A percentile compares a stretch with the other conserved stretches of the same genome.
Conservation (phyloP, 2,113 vertebrate species). For the Lampris megalopsis region DNA sequence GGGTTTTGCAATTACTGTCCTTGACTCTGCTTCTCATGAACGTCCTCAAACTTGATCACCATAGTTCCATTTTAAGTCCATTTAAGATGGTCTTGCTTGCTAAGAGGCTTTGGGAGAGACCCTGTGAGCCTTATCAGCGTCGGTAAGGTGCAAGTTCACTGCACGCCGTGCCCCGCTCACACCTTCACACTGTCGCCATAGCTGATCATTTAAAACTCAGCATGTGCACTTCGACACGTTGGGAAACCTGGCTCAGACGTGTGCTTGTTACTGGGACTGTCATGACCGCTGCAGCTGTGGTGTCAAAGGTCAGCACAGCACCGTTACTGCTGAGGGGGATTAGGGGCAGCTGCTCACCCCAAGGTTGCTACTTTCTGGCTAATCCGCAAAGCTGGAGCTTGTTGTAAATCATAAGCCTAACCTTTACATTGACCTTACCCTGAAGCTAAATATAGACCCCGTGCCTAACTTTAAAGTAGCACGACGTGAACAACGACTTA, state of each 20-base stretch:
- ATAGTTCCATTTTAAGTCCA: neutral
- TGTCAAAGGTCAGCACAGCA: neutral
- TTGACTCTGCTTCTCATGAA: neutral
- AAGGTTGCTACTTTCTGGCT: no score
- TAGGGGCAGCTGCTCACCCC: neutral
- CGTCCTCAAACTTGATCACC: neutral
- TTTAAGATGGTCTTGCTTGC: neutral
- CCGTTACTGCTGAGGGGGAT: neutral
- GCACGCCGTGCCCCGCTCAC: neutral
- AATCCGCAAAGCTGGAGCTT: no score
- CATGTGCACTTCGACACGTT: neutral
- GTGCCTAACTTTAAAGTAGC: no score
- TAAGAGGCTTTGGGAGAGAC: neutral
- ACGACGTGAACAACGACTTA: neutral
- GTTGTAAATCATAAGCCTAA: no score
- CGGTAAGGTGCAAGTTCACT: neutral
- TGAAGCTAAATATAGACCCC: no score
- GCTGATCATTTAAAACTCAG: no score
- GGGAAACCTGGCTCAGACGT: neutral
- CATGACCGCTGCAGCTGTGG: neutral
- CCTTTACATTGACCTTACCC: no score
- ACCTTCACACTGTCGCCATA: neutral
- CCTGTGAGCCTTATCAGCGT: neutral
- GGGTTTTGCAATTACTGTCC: neutral
- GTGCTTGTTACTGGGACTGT: neutral